Conservation (phyloP, 2,113 vertebrate species). For the Anas platyrhynchos region DNA sequence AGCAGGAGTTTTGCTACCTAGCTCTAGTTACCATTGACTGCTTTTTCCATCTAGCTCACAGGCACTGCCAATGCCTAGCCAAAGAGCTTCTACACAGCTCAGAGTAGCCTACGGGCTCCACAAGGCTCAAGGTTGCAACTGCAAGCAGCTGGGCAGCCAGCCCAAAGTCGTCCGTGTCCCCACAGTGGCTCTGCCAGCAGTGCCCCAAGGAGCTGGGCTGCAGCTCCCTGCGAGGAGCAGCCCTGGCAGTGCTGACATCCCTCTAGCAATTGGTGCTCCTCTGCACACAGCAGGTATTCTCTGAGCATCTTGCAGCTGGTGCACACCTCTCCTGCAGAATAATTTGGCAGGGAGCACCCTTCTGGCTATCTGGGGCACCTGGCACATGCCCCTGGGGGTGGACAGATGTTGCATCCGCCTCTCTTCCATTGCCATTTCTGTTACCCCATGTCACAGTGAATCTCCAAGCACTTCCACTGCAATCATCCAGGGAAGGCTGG, state of each 20-base stretch:
- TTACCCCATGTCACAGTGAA: accelerated
- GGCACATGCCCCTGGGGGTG: accelerated
- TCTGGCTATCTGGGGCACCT: accelerated
- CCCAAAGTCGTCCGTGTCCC: neutral
- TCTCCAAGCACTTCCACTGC: neutral
- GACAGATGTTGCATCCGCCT: neutral
- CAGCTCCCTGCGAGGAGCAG: neutral
- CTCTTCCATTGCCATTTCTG: neutral
- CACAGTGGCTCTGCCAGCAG: neutral
- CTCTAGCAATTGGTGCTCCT: neutral
- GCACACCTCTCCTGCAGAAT: neutral
- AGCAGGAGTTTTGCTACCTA: neutral
- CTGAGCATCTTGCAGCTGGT: accelerated
- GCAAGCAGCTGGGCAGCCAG: neutral
- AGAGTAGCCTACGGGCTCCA: neutral
- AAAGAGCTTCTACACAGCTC: neutral
- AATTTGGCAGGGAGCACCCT: neutral
- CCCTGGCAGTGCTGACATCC: accelerated
- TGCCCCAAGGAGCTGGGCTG: neutral
- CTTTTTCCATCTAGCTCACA: neutral
- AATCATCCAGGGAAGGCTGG: neutral
- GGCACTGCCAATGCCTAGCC: accelerated
- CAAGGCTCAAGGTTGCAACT: neutral
- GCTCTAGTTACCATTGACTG: accelerated
- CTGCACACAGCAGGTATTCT: neutral